These are phyloP conservation scores for Serilophus lunatus DNA, from an alignment of 2,113 vertebrate genomes.

Conservation along the genomic window DNA sequence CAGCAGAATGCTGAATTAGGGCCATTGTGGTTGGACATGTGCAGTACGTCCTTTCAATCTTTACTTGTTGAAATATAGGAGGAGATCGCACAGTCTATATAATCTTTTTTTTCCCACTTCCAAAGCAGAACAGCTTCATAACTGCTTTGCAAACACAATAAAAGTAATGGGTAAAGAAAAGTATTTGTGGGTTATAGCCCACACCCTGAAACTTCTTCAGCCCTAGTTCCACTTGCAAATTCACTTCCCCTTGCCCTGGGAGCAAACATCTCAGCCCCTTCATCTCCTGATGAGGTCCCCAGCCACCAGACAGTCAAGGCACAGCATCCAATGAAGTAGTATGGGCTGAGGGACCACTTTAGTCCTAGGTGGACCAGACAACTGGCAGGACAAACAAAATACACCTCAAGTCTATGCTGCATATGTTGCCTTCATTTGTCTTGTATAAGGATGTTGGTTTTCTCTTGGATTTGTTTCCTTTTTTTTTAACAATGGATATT, in stretches of 20 bases:
- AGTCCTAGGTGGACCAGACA: neutral
- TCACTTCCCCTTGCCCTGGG: neutral
- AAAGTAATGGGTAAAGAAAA: neutral
- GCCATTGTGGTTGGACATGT: fast-evolving
- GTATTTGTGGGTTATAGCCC: neutral
- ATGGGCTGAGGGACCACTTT: neutral
- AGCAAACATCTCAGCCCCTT: neutral
- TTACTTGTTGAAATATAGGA: neutral
- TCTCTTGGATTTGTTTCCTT: neutral
- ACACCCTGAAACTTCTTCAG: neutral
- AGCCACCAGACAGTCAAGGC: neutral
- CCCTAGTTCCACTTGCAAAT: neutral
- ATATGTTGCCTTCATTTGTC: neutral
- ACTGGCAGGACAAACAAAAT: neutral
- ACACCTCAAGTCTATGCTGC: too few relatives aligned
- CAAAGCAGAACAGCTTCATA: neutral
- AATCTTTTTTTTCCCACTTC: neutral
- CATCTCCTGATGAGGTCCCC: neutral
- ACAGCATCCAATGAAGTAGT: neutral
- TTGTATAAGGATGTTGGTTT: neutral
- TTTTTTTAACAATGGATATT: too few relatives aligned
- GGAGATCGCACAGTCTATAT: neutral
- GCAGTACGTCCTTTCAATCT: neutral
- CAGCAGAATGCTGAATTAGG: neutral
- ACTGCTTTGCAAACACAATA: neutral